A percentile compares a stretch with the other conserved stretches of the same genome.
phyloP scores from a whole-genome alignment of 1,140 invertebrate species.

The Caenorhabditis latens region DNA sequence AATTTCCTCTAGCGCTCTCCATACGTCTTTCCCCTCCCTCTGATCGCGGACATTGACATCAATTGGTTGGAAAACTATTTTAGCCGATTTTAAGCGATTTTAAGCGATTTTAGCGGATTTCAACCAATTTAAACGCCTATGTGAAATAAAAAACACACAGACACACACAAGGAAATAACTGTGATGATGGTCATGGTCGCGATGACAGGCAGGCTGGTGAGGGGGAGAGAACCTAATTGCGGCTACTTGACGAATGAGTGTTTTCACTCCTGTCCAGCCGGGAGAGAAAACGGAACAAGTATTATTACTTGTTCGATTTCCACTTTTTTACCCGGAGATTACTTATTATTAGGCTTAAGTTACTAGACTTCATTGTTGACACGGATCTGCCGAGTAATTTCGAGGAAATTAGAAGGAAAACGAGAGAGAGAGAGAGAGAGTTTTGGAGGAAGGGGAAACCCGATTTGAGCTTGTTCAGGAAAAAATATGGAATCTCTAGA shows the following conservation, averaged over 20 bases:
- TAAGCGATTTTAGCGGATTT: no score
- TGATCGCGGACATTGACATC: no score
- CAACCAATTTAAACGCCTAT: no score
- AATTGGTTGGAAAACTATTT: no score
- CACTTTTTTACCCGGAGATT: conserved; percentile 4
- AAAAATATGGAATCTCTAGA: no score
- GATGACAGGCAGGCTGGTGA: not conserved
- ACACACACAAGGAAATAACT: no score
- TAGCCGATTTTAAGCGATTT: no score
- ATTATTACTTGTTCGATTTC: conserved; percentile 23
- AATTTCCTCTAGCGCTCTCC: no score
- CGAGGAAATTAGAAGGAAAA: not conserved
- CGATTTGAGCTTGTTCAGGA: no score
- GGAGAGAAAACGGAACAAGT: conserved; percentile 36
- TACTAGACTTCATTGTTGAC: not conserved
- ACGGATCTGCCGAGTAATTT: not conserved
- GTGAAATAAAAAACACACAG: not conserved
- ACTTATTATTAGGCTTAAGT: not conserved
- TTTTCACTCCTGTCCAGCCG: not conserved
- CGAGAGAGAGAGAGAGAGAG: not conserved
- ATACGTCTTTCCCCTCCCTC: no score
- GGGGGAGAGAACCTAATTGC: conserved; percentile 15
- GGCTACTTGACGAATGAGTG: conserved; percentile 21
- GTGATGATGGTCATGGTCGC: not conserved
- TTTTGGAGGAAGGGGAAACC: not conserved